Conservation (phyloP, 23 tunicate species). For the Phallusia fumigata region DNA sequence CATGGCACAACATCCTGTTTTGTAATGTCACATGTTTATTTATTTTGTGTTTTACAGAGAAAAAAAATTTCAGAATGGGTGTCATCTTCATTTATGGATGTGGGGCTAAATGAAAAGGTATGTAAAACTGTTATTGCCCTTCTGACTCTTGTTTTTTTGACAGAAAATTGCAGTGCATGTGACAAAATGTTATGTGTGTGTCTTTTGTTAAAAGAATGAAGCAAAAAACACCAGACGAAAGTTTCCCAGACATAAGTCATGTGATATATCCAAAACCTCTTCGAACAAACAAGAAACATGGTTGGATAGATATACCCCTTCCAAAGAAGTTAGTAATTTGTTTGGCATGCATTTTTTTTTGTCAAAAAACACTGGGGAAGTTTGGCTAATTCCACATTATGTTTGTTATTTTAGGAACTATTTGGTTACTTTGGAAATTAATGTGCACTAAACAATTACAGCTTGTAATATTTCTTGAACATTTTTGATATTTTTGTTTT, state of each 20-base stretch:
- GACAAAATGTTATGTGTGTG: not conserved
- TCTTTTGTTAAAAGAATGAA: not conserved
- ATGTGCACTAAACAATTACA: no score
- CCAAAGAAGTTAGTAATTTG: conserved; percentile 20
- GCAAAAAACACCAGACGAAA: conserved; percentile 11
- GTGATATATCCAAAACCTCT: not conserved
- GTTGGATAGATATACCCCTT: conserved; percentile 58
- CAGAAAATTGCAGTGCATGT: not conserved
- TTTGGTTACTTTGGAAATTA: no score
- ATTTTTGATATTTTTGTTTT: no score
- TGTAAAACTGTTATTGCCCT: not conserved
- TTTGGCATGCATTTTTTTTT: no score
- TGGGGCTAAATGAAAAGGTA: not conserved
- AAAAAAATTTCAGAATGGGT: conserved; percentile 36
- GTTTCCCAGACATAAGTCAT: not conserved
- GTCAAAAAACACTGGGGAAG: not conserved
- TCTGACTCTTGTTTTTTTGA: not conserved
- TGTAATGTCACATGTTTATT: not conserved
- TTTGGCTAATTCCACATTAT: conserved; percentile 6
- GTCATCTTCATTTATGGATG: conserved; percentile 37
- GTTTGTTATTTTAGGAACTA: no score
- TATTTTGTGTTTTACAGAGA: conserved; percentile 22
- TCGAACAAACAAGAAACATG: conserved; percentile 23
- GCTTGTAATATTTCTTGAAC: no score
- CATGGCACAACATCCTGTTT: not conserved